These are phyloP conservation scores for Eclectus roratus DNA, from an alignment of 2,113 vertebrate genomes.

Conservation along the genomic window DNA sequence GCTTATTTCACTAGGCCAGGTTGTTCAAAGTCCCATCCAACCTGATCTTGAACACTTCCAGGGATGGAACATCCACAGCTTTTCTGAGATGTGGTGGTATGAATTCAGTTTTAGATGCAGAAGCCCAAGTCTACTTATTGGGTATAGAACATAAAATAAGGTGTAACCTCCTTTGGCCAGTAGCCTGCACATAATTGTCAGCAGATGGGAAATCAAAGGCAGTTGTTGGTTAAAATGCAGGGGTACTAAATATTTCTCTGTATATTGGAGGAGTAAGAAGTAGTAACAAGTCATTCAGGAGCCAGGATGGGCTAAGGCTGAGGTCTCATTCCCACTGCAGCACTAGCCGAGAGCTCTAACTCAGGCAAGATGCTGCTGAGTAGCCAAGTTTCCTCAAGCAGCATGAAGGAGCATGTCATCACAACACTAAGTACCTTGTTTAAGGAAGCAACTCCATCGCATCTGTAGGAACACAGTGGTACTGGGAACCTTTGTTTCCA, in stretches of 20 bases:
- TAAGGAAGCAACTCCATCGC: background rate
- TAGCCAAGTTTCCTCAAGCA: background rate
- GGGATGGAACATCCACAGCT: background rate
- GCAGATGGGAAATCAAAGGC: background rate
- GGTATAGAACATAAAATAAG: background rate
- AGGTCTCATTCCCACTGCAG: background rate
- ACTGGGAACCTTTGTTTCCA: background rate
- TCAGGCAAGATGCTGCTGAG: background rate
- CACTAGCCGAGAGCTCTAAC: background rate
- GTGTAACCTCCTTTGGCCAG: background rate
- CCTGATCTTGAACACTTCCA: background rate
- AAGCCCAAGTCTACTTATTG: background rate
- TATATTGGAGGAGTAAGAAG: background rate
- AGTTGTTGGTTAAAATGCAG: background rate
- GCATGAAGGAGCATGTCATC: background rate
- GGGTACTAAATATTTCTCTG: background rate
- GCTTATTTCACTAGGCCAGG: background rate
- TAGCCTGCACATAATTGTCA: background rate
- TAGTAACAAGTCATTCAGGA: background rate
- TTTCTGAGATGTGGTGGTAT: background rate
- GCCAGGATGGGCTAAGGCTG: background rate
- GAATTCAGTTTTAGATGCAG: background rate
- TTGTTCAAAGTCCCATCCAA: background rate
- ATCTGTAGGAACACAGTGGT: background rate
- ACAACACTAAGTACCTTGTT: background rate